phyloP scores from a whole-genome alignment of 1,140 invertebrate genomes.

The Nasonia giraulti region DNA sequence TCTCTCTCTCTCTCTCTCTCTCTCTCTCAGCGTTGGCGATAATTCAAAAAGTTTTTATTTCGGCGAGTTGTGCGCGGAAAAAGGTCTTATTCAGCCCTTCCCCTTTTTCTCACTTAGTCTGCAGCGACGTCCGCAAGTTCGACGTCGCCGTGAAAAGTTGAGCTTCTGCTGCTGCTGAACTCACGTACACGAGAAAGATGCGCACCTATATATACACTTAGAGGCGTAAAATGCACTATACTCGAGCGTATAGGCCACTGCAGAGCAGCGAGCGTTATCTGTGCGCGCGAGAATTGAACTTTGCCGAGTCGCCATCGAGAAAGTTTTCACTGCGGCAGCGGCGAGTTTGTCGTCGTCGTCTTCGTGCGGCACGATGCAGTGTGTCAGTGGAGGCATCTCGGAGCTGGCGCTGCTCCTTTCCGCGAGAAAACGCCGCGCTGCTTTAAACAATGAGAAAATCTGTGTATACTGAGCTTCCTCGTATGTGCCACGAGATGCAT shows the following conservation, averaged over 20 bases:
- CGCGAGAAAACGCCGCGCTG: constrained; percentile 24
- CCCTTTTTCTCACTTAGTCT: constrained; percentile 44
- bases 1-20: background rate
- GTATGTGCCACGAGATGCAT: background rate
- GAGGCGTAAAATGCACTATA: constrained; percentile 1
- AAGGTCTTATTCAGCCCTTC: constrained; percentile 31
- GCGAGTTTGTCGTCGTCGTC: background rate
- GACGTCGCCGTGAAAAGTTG: constrained; percentile 56
- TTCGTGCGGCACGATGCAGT: constrained; percentile 51
- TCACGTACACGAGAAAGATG: constrained; percentile 7
- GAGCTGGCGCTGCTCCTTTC: constrained; percentile 19
- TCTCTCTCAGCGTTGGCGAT: background rate
- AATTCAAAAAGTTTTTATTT: constrained; percentile 41
- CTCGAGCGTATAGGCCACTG: background rate
- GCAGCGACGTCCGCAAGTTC: constrained; percentile 15
- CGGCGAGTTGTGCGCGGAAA: background rate
- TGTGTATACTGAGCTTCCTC: background rate
- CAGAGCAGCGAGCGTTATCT: background rate
- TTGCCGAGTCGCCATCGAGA: background rate
- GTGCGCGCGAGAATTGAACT: constrained; percentile 5
- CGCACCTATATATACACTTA: background rate
- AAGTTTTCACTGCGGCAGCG: background rate
- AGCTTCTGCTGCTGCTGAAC: constrained; percentile 28
- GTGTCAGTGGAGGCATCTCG: constrained; percentile 60
- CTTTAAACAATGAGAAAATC: constrained; percentile 16